Percentiles rank a stretch among this genome's conserved stretches.
Evolutionary conservation across 2,113 vertebrate species (phyloP).

Genomic region (Steatornis caripensis): DNA sequence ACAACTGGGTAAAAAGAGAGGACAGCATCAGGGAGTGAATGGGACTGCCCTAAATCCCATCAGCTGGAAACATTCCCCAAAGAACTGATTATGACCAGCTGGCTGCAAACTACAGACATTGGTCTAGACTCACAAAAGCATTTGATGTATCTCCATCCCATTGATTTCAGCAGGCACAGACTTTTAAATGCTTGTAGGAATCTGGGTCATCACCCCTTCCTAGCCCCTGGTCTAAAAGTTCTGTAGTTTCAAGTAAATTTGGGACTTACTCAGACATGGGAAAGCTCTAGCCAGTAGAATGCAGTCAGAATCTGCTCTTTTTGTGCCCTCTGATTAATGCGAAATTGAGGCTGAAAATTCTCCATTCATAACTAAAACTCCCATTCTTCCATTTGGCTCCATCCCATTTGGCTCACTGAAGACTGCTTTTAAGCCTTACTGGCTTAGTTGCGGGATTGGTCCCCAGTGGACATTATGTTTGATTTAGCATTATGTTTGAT

Average conservation of each 20-base stretch:
- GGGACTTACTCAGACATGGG: background rate
- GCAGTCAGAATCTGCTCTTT: background rate
- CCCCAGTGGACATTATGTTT: background rate
- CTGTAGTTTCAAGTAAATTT: background rate
- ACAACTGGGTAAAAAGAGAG: background rate
- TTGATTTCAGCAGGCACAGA: background rate
- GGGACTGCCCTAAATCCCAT: constrained; percentile 20
- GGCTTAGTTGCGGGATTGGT: background rate
- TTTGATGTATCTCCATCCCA: background rate
- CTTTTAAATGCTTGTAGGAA: background rate
- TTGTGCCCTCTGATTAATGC: background rate
- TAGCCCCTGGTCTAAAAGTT: background rate
- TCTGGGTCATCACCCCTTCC: background rate
- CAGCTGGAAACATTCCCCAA: constrained; percentile 43
- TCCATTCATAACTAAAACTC: background rate
- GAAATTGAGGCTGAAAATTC: background rate
- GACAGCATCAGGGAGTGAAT: background rate
- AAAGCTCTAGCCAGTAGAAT: background rate
- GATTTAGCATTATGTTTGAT: background rate
- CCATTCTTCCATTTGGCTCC: background rate
- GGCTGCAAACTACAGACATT: constrained; percentile 38
- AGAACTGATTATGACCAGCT: constrained; percentile 37
- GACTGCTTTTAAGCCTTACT: background rate
- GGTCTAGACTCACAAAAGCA: constrained; percentile 16
- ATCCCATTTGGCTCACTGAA: background rate